These are phyloP conservation scores for Apistogramma diplotaenia DNA, from an alignment of 2,113 vertebrate species.

Conservation along the genomic window DNA sequence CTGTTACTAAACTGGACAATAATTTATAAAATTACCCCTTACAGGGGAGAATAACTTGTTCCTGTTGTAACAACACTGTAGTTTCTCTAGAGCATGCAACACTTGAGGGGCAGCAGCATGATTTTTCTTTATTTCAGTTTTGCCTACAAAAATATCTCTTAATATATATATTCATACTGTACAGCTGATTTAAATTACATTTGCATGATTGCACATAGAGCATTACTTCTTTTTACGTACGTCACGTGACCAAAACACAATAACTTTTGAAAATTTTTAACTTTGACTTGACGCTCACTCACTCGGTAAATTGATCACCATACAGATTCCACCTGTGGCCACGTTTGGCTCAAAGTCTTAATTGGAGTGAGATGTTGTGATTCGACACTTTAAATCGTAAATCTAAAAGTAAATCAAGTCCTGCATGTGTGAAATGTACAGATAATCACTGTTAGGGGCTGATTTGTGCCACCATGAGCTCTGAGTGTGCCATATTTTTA, in stretches of 20 bases:
- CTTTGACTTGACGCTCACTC: not conserved
- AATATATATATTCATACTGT: slow-evolving; percentile 20
- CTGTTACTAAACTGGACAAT: not conserved
- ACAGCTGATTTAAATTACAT: slow-evolving; percentile 48
- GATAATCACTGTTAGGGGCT: slow-evolving; percentile 4
- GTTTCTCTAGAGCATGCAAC: slow-evolving; percentile 51
- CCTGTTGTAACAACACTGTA: not conserved
- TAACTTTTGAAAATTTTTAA: not conserved
- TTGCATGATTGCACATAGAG: slow-evolving; percentile 36
- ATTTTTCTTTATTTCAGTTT: not conserved
- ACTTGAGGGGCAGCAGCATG: not conserved
- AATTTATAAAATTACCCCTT: not conserved
- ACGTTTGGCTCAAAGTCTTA: not conserved
- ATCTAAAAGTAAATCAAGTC: not conserved
- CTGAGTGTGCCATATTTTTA: not conserved
- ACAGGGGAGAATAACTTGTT: not conserved
- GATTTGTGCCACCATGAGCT: not conserved
- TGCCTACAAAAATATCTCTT: slow-evolving; percentile 68
- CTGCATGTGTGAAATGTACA: slow-evolving; percentile 12
- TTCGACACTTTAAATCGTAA: not conserved
- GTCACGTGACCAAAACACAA: slow-evolving; percentile 16
- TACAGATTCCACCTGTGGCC: not conserved
- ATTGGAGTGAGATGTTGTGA: not conserved
- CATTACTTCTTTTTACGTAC: slow-evolving; percentile 46
- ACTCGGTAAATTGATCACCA: not conserved